A percentile compares a stretch with the other conserved stretches of the same genome.
Conservation (phyloP, 2,797 vertebrate species). For the Pangasius djambal region DNA sequence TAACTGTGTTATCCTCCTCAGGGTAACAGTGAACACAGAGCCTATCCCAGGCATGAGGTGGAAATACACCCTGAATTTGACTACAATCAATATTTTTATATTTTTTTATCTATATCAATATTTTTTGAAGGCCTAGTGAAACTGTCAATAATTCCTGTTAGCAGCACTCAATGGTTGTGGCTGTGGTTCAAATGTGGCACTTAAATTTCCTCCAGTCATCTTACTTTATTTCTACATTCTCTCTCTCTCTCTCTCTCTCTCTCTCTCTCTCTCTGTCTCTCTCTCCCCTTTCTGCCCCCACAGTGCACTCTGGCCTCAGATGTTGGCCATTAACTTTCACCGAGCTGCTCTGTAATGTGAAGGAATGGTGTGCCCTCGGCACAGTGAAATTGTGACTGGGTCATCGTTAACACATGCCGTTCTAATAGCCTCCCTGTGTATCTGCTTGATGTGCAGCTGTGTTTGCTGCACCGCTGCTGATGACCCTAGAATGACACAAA, state of each 20-base stretch:
- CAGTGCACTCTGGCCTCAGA: conserved; percentile 58
- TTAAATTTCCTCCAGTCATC: conserved; percentile 22
- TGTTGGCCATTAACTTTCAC: conserved; percentile 65
- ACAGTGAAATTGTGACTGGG: conserved; percentile 60
- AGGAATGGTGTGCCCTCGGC: conserved; percentile 64
- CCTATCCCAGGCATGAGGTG: background rate
- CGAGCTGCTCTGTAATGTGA: conserved; percentile 66
- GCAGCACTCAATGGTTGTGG: background rate
- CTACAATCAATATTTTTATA: background rate
- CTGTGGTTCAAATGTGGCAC: background rate
- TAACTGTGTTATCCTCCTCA: background rate
- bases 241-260: conserved; percentile 22
- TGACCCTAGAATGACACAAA: conserved; percentile 57
- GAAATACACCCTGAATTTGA: background rate
- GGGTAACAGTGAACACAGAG: background rate
- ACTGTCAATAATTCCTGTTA: background rate
- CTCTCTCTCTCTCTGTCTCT: conserved; percentile 23
- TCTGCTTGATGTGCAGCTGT: conserved; percentile 39
- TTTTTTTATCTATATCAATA: background rate
- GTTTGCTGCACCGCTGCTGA: conserved; percentile 56
- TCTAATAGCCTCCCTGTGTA: conserved; percentile 49
- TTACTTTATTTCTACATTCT: background rate
- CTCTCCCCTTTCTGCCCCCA: conserved; percentile 40
- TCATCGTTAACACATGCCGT: conserved; percentile 61
- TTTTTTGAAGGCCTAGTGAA: background rate